Percentiles rank a stretch among this genome's conserved stretches.
These are phyloP conservation scores for Leucopsar rothschildi DNA, from an alignment of 2,113 vertebrate species.

Conservation along the genomic window DNA sequence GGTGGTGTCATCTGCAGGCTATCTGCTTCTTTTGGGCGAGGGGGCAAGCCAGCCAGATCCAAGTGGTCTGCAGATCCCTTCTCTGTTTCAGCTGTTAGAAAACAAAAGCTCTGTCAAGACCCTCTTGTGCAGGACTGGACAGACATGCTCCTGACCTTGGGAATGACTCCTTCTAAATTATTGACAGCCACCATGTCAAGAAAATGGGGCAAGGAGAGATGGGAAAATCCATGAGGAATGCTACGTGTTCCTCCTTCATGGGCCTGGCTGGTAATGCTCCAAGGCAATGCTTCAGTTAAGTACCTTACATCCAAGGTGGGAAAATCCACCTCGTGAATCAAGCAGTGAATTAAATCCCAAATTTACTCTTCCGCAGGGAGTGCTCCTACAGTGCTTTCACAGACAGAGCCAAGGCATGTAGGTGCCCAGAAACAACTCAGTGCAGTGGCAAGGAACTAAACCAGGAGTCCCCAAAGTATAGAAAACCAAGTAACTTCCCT, in stretches of 20 bases:
- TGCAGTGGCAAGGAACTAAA: neutral
- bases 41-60: conserved; percentile 85
- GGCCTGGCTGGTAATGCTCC: neutral
- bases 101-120: conserved; percentile 4
- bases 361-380: neutral
- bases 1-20: conserved; percentile 81
- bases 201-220: neutral
- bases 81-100: conserved; percentile 86
- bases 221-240: neutral
- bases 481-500: neutral
- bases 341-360: neutral
- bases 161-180: neutral
- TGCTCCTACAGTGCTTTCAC: neutral
- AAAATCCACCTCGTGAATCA: neutral
- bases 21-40: conserved; percentile 75
- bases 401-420: neutral
- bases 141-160: neutral
- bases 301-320: neutral
- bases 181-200: neutral
- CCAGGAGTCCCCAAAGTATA: neutral
- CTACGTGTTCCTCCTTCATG: neutral
- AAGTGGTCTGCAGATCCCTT: conserved; percentile 85
- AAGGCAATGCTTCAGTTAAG: neutral
- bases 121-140: neutral
- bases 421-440: neutral